Base-by-base conservation (phyloP, 1,140 invertebrate species). In the Pseudomyrmex concolor region DNA sequence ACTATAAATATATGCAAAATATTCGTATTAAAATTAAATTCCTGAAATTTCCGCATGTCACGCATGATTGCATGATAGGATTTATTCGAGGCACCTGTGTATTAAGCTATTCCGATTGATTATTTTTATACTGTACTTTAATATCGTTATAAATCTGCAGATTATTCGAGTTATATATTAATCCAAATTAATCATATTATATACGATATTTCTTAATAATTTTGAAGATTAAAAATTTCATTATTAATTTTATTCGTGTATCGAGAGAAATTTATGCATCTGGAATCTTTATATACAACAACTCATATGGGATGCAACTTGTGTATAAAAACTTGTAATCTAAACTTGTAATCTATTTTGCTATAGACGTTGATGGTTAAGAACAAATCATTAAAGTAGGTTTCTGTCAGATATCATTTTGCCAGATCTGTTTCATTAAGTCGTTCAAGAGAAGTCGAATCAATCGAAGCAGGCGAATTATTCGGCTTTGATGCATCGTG, bases 361-460 rank as follows among this genome's bases (percentile, higher is more conserved):
- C 34, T 34, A 34, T 7, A 34, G 5, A 34, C 34, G 5, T 34
- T 34, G 34, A 4, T 34, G 34, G 0, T 34, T 34, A 34, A 34
- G 34, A 34, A 34, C 34, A 34, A 34, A 7, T 77, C 13, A 15
- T 45, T 55, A 2, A 22, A n/a, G 22, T 7, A 7, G 57, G 7
- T 10, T n/a, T n/a, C 13, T 22, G 13, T 5, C 7, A n/a, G 22
- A 12, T 57, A 51, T 67, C 57, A 70, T 76, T 71, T 74, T 70
- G 48, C 72, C 64, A 73, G 55, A 62, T 64, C 64, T 72, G 55
- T 67, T 72, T 87, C 68, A 85, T 88, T 85, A 87, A 43, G 50
- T 43, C 22, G 43, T 19, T 60, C 71, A 68, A 83, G 55, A 88
- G 48, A 62, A 34, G 5, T 34, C 34, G 34, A 34, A 34, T 34